Percentiles rank a stretch among this genome's conserved stretches.
Conservation (phyloP, 2,888 invertebrate species). For the Chrysolina oricalcia region DNA sequence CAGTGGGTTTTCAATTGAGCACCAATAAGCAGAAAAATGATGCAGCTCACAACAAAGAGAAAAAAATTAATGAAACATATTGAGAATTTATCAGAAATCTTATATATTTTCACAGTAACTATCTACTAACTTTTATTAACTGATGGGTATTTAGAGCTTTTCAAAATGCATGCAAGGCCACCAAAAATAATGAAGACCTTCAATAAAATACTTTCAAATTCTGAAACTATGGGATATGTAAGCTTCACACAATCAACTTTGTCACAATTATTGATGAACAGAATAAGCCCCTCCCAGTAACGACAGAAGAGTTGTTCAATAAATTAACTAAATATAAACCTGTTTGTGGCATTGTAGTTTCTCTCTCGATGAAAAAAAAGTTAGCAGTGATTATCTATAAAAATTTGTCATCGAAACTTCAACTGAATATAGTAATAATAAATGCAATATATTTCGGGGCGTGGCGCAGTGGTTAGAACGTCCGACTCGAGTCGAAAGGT, state of each 20-base stretch:
- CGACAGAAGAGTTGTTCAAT: not conserved
- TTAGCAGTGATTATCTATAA: constrained; percentile 9
- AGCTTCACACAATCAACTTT: not conserved
- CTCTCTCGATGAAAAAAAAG: not conserved
- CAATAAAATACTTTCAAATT: not conserved
- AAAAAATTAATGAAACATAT: no score
- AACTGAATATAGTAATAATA: constrained; percentile 19
- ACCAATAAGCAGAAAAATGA: no score
- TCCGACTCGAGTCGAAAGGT: no score
- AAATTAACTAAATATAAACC: constrained; percentile 13
- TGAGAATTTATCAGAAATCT: no score
- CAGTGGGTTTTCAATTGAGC: no score
- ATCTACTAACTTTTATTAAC: not conserved
- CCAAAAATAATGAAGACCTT: not conserved
- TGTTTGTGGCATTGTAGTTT: not conserved
- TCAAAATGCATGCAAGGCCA: not conserved
- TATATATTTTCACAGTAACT: no score
- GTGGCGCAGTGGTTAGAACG: no score
- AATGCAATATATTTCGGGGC: no score
- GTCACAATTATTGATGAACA: not conserved
- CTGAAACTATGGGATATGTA: not conserved
- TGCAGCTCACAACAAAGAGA: no score
- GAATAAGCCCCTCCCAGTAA: constrained; percentile 6
- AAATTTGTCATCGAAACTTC: not conserved
- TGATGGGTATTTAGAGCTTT: not conserved